These are phyloP conservation scores for Epizoanthus rinbou DNA, from an alignment of 92 coral and sea anemone genomes.

Conservation along the genomic window DNA sequence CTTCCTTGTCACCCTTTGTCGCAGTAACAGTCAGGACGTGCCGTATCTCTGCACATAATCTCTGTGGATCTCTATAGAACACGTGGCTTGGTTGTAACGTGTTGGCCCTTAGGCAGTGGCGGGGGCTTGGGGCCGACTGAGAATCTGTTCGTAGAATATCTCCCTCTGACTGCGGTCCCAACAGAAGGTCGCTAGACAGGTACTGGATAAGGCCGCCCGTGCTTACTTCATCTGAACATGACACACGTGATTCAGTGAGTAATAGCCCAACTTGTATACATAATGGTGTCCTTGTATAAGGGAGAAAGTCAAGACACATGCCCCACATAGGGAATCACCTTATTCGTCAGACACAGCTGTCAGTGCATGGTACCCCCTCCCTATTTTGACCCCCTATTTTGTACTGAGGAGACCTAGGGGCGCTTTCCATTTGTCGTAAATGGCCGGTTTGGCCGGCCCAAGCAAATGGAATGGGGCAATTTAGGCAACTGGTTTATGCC, in stretches of 20 bases:
- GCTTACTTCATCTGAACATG: not conserved
- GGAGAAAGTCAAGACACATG: too few species aligned
- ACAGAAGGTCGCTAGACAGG: constrained; percentile 67
- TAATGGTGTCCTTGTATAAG: too few species aligned
- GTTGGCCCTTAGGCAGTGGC: constrained; percentile 70
- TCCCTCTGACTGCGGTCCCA: constrained; percentile 79
- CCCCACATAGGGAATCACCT: too few species aligned
- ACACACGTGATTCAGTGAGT: not conserved
- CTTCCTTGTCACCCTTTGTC: constrained; percentile 58
- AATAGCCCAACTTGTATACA: not conserved
- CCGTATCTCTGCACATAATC: constrained; percentile 50
- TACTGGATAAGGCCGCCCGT: constrained; percentile 47
- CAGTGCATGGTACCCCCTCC: too few species aligned
- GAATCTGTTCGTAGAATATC: constrained; percentile 51
- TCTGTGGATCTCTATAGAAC: constrained; percentile 69
- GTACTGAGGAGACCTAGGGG: too few species aligned
- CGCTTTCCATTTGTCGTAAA: too few species aligned
- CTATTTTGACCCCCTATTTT: too few species aligned
- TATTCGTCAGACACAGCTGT: too few species aligned
- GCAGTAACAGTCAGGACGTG: constrained; percentile 51
- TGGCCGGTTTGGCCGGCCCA: too few species aligned
- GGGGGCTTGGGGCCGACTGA: constrained; percentile 74
- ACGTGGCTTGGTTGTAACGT: constrained; percentile 74
- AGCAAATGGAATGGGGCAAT: too few species aligned
- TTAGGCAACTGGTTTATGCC: too few species aligned